A percentile compares a stretch with the other conserved stretches of the same genome.
Evolutionary conservation across 2,113 vertebrate species (phyloP).

Genomic region (Actenoides hombroni): DNA sequence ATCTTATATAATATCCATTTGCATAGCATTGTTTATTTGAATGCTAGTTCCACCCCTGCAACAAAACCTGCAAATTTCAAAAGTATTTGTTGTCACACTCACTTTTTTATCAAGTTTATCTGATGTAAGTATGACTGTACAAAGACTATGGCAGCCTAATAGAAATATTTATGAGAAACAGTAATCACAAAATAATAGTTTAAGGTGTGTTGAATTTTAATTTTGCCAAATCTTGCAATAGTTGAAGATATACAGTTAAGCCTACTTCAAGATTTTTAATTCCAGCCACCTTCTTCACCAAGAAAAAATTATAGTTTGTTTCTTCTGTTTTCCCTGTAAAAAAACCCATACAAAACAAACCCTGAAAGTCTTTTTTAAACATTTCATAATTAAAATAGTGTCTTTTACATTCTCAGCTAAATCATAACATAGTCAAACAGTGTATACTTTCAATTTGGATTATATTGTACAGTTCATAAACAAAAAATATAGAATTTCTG

Average conservation of each 20-base stretch:
- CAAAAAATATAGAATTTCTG: neutral
- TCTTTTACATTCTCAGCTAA: neutral
- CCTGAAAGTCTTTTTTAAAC: neutral
- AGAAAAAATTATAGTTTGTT: neutral
- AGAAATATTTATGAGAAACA: slow-evolving; percentile 12
- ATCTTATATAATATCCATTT: slow-evolving; percentile 16
- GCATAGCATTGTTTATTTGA: neutral
- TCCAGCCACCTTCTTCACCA: neutral
- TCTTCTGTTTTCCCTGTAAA: neutral
- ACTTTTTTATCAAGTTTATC: neutral
- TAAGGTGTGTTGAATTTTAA: neutral
- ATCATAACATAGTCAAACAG: neutral
- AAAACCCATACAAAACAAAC: neutral
- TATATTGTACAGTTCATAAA: neutral
- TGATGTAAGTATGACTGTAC: neutral
- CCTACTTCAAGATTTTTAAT: neutral
- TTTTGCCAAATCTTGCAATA: neutral
- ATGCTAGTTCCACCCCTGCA: neutral
- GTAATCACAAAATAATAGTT: neutral
- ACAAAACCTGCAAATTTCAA: neutral
- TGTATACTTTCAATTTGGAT: neutral
- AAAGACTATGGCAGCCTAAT: neutral
- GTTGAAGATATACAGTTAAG: neutral
- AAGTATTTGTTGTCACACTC: neutral
- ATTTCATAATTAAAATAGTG: neutral